Evolutionary conservation across 2,888 invertebrate species (phyloP), one percentile per base, ranked within the genome.

Genomic region (Zelleria hepariella): DNA sequence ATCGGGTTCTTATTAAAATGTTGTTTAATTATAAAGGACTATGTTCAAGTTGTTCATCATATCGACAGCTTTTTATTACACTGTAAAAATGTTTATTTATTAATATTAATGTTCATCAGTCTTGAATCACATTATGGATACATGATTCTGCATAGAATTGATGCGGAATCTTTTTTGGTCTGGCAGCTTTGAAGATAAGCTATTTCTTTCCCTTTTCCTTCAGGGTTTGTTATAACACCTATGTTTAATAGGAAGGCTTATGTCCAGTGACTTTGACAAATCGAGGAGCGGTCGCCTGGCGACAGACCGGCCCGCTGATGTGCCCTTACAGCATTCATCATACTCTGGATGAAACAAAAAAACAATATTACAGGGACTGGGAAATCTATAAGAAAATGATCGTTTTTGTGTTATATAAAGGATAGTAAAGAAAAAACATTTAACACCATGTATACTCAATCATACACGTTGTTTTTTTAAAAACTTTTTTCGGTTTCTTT

Each of bases 251-350:
- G 15, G n/a, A n/a, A 55, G 18, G 26, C 32, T 32, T 27, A 55
- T 78, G 74, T 69, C 67, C 65, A 66, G 63, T 72, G 84, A 84
- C 85, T 73, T 85, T 84, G 83, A 86, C 77, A 81, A 83, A 86
- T 86, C 77, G 82, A 74, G 71, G 67, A 67, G 63, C 67, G 71
- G 74, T 76, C 71, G 68, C 74, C 71, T 69, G 70, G 68, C 72
- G 84, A 82, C 82, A 71, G 71, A 67, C 65, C 24, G 64, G 67
- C 69, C 68, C 66, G 72, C 72, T 70, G 67, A 66, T 67, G 66
- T 63, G 62, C 67, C 66, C 69, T 65, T 66, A 65, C 70, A 67
- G 64, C 62, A 63, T 64, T 60, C 49, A 62, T 60, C 61, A 58
- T 64, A 61, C 59, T 64, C 24, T 51, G 21, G 51, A 18, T 21